phyloP scores from a whole-genome alignment of 2,888 invertebrate genomes.

The Epistrophella euchroma region DNA sequence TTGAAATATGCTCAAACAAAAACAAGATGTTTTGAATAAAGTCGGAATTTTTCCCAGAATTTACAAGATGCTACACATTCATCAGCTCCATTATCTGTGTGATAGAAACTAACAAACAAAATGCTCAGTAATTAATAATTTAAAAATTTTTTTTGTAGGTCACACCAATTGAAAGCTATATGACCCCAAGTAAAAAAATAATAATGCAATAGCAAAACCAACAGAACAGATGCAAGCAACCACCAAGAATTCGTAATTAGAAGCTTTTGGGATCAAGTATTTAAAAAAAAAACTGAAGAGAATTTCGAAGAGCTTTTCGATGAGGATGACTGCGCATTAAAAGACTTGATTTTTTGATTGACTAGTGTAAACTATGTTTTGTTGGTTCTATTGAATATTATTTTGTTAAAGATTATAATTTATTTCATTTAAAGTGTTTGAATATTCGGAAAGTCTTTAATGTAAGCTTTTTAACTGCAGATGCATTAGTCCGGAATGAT shows the following conservation, averaged over 20 bases:
- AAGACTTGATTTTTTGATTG: slow-evolving; percentile 84
- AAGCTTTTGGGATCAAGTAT: slow-evolving; percentile 20
- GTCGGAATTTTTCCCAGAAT: slow-evolving; percentile 94
- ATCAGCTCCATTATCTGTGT: slow-evolving; percentile 81
- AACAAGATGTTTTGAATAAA: slow-evolving; percentile 92
- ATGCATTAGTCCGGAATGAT: too few relatives aligned
- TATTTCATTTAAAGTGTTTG: neutral
- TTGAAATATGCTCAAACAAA: slow-evolving; percentile 94
- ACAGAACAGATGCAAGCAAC: slow-evolving; percentile 14
- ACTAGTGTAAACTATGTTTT: slow-evolving; percentile 3
- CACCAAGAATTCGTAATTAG: neutral
- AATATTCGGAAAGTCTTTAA: neutral
- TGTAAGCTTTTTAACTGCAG: too few relatives aligned
- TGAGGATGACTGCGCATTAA: slow-evolving; percentile 86
- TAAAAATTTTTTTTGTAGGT: slow-evolving; percentile 76
- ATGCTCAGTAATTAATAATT: neutral
- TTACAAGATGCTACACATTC: slow-evolving; percentile 86
- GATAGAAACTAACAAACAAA: neutral
- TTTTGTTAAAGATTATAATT: neutral
- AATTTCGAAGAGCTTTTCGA: slow-evolving; percentile 80
- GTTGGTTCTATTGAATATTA: neutral
- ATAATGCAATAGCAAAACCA: neutral
- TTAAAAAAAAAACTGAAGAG: slow-evolving; percentile 72
- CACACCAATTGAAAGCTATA: slow-evolving; percentile 79
- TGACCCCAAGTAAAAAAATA: slow-evolving; percentile 77